Evolutionary conservation across 2,888 invertebrate species (phyloP).

Genomic region (Odontocolon sp.): DNA sequence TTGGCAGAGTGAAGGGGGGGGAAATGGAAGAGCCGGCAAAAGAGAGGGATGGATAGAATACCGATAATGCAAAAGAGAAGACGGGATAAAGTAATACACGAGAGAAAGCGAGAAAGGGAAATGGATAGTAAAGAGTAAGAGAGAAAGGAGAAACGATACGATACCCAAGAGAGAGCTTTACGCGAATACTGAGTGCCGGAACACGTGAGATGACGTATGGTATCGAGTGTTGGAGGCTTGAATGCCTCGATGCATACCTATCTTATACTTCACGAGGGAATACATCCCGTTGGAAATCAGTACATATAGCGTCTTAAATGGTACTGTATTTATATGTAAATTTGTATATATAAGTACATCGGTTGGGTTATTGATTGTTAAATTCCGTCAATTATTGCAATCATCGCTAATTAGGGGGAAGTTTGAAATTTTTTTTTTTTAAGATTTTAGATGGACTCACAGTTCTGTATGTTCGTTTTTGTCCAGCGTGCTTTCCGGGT

Average conservation of each 20-base stretch:
- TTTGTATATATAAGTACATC: too few relatives aligned
- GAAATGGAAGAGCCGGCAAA: constrained; percentile 51
- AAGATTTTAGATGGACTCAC: constrained; percentile 85
- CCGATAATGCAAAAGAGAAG: constrained; percentile 47
- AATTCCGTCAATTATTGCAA: too few relatives aligned
- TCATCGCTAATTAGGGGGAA: too few relatives aligned
- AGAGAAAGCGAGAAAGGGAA: constrained; percentile 53
- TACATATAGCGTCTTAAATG: constrained; percentile 68
- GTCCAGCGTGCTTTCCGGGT: constrained; percentile 97
- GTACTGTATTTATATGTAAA: too few relatives aligned
- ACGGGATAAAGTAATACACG: constrained; percentile 55
- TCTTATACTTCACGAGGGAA: constrained; percentile 64
- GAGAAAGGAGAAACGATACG: constrained; percentile 66
- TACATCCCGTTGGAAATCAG: constrained; percentile 57
- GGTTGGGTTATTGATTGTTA: too few relatives aligned
- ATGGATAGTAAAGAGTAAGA: constrained; percentile 51
- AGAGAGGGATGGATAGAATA: constrained; percentile 50
- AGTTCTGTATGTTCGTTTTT: constrained; percentile 97
- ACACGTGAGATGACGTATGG: constrained; percentile 76
- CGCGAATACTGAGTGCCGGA: constrained; percentile 72
- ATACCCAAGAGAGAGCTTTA: constrained; percentile 76
- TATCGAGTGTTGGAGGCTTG: constrained; percentile 75
- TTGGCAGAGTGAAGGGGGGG: too few relatives aligned
- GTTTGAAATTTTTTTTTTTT: too few relatives aligned
- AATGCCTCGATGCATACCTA: constrained; percentile 70